These are phyloP conservation scores for Gnathonemus echidnorhynchus DNA, from an alignment of 2,113 vertebrate species.

Conservation along the genomic window DNA sequence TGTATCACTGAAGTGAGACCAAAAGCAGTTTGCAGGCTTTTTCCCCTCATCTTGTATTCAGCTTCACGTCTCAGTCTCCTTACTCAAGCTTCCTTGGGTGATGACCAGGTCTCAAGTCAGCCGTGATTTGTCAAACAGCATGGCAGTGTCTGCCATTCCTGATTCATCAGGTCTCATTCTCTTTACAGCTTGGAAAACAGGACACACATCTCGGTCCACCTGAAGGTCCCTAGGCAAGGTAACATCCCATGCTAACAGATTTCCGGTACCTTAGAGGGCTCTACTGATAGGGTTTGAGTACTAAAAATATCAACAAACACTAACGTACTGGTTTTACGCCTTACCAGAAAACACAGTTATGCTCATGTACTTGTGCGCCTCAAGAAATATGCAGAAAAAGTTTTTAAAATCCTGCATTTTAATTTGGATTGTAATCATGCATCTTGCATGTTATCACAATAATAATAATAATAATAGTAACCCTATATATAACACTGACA, in stretches of 20 bases:
- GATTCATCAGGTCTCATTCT: slow-evolving; percentile 14
- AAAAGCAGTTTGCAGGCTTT: background rate
- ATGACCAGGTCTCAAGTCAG: background rate
- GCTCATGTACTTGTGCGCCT: background rate
- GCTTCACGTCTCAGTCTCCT: background rate
- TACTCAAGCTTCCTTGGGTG: background rate
- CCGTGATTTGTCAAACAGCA: background rate
- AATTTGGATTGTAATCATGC: background rate
- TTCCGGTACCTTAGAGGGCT: background rate
- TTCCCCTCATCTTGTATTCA: background rate
- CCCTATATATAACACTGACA: background rate
- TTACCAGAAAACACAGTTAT: background rate
- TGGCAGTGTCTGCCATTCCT: background rate
- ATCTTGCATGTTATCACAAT: background rate
- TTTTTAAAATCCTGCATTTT: background rate
- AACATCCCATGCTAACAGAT: background rate
- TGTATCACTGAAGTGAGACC: background rate
- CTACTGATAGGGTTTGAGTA: background rate
- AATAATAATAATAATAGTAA: background rate
- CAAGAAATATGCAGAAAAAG: background rate
- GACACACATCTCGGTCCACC: background rate
- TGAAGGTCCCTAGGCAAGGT: background rate
- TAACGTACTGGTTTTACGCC: background rate
- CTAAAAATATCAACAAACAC: background rate
- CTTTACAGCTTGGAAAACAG: background rate